Evolutionary conservation across 92 coral and sea anemone genomes (phyloP).

Genomic region (Porites rus): DNA sequence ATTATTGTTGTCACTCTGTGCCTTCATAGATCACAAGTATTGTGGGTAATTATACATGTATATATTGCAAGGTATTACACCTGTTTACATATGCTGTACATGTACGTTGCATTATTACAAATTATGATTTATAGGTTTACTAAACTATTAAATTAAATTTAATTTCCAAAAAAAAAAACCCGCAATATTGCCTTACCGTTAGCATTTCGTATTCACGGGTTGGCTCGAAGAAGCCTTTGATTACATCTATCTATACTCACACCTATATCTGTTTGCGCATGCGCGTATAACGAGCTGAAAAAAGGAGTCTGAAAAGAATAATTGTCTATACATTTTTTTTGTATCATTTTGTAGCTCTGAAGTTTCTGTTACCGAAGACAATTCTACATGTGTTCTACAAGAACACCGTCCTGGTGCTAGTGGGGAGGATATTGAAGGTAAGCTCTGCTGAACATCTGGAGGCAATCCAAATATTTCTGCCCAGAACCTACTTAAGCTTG

Average conservation of each 20-base stretch:
- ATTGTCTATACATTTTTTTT: constrained; percentile 5
- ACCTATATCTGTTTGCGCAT: constrained; percentile 11
- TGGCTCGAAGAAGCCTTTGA: not conserved
- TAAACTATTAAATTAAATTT: not conserved
- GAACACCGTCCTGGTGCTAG: constrained; percentile 19
- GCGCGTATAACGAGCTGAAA: constrained; percentile 6
- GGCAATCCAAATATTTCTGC: constrained; percentile 11
- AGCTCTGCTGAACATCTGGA: constrained; percentile 12
- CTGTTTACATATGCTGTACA: constrained; percentile 18
- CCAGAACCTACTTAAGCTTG: constrained; percentile 18
- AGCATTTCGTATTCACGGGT: constrained; percentile 14
- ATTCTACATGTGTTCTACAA: constrained; percentile 17
- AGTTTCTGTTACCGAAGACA: constrained; percentile 11
- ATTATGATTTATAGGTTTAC: constrained; percentile 11
- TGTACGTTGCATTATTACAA: constrained; percentile 13
- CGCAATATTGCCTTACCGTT: constrained; percentile 1
- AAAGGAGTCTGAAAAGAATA: constrained; percentile 17
- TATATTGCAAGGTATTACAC: constrained; percentile 17
- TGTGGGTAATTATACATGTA: constrained; percentile 14
- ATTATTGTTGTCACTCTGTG: constrained; percentile 15
- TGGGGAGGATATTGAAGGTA: constrained; percentile 19
- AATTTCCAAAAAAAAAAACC: not conserved
- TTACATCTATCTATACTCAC: constrained; percentile 12
- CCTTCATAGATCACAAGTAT: constrained; percentile 7
- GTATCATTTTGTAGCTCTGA: constrained; percentile 12